A percentile compares a stretch with the other conserved stretches of the same genome.
Evolutionary conservation across 2,113 vertebrate genomes (phyloP).

Genomic region (Sceloporus undulatus): DNA sequence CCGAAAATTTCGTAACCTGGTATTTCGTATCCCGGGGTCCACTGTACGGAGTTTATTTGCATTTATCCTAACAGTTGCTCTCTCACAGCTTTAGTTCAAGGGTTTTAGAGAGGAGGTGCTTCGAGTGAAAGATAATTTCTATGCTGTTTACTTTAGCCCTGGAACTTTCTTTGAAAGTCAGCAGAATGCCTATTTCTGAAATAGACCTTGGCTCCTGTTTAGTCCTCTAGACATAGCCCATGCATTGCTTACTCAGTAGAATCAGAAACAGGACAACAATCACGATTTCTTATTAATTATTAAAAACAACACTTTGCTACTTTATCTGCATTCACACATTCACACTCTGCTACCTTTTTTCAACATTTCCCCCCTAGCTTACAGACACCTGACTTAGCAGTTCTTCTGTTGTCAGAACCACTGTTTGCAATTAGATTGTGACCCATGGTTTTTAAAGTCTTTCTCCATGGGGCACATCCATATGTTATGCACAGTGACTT

Average conservation of each 20-base stretch:
- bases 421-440: not conserved
- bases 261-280: not conserved
- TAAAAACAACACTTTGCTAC: not conserved
- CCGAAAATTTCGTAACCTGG: no score
- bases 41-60: no score
- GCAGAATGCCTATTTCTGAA: not conserved
- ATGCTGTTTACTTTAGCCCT: no score
- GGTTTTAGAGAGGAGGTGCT: not conserved
- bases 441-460: not conserved
- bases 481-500: not conserved
- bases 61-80: no score
- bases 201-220: no score
- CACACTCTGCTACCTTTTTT: not conserved
- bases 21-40: no score
- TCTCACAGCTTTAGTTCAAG: no score
- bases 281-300: constrained; percentile 8
- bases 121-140: not conserved
- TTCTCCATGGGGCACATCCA: no score
- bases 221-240: not conserved
- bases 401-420: not conserved
- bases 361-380: not conserved
- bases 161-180: not conserved
- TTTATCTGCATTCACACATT: not conserved
- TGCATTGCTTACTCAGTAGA: not conserved
- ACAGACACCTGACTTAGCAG: not conserved